phyloP scores from a whole-genome alignment of 1,140 invertebrate species.

The Xylocopa sonorina region DNA sequence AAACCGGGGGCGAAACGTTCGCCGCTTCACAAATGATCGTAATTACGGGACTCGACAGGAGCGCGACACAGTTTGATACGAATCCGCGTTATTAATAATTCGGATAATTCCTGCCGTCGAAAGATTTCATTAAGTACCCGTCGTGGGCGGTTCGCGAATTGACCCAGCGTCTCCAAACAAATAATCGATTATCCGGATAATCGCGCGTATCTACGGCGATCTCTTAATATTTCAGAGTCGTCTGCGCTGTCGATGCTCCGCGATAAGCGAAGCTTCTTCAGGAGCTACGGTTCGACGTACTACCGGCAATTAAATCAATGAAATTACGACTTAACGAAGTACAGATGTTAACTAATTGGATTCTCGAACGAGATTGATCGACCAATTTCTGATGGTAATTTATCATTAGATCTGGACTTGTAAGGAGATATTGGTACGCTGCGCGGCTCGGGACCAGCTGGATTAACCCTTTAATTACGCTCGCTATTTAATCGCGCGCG shows the following conservation, averaged over 20 bases:
- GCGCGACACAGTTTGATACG: neutral
- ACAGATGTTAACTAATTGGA: neutral
- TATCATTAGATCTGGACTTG: too few relatives aligned
- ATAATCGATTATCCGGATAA: neutral
- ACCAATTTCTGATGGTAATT: neutral
- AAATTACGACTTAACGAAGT: neutral
- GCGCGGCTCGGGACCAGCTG: too few relatives aligned
- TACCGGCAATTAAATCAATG: neutral
- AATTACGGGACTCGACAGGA: neutral
- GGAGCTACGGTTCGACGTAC: too few relatives aligned
- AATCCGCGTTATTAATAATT: slow-evolving; percentile 12
- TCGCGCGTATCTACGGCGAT: neutral
- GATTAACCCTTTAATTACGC: slow-evolving; percentile 14
- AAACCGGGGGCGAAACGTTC: neutral
- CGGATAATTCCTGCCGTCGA: neutral
- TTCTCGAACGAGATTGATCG: neutral
- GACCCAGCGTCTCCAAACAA: neutral
- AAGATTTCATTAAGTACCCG: neutral
- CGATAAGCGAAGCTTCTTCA: too few relatives aligned
- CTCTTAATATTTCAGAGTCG: too few relatives aligned
- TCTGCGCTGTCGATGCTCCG: too few relatives aligned
- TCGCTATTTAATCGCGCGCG: too few relatives aligned
- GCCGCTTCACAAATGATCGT: neutral
- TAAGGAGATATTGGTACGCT: too few relatives aligned
- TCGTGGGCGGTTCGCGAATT: too few relatives aligned